A percentile compares a stretch with the other conserved stretches of the same genome.
These are phyloP conservation scores for Tamias sibiricus DNA, from an alignment of 2,113 vertebrate species.

Conservation along the genomic window DNA sequence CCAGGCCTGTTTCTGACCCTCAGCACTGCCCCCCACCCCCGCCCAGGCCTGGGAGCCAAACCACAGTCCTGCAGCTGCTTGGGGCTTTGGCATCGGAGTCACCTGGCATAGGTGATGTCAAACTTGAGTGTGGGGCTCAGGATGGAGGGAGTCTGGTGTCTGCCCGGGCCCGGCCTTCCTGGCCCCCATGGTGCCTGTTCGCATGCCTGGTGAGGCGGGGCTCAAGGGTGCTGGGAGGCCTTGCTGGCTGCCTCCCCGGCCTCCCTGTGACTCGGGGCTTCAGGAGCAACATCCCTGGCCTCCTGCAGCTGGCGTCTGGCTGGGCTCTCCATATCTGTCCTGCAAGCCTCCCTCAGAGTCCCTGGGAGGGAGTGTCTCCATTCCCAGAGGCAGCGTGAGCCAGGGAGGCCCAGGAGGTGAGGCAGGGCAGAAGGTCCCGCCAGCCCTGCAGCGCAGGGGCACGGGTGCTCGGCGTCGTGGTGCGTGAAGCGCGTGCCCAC, in stretches of 20 bases:
- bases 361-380: constrained; percentile 75
- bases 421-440: too few species aligned
- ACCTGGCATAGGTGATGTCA: constrained; percentile 69
- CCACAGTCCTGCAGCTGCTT: constrained; percentile 63
- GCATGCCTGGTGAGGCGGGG: not conserved
- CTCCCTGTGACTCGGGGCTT: constrained; percentile 60
- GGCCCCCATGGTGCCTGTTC: accelerated
- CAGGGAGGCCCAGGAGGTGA: not conserved
- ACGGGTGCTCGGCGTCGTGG: accelerated
- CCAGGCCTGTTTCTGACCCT: not conserved
- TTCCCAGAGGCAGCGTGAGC: constrained; percentile 69
- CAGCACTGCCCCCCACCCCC: not conserved
- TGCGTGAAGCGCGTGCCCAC: accelerated
- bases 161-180: too few species aligned
- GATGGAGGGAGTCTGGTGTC: constrained; percentile 67
- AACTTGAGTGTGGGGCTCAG: constrained; percentile 61
- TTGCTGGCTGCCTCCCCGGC: constrained; percentile 45
- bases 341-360: constrained; percentile 77
- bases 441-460: too few species aligned
- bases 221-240: constrained; percentile 44
- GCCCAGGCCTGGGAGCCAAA: not conserved
- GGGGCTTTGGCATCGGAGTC: constrained; percentile 50
- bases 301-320: constrained; percentile 44
- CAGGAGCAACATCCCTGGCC: not conserved
- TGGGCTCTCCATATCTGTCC: constrained; percentile 83